These are phyloP conservation scores for Cephus pulcher DNA, from an alignment of 2,888 invertebrate species.

Conservation along the genomic window DNA sequence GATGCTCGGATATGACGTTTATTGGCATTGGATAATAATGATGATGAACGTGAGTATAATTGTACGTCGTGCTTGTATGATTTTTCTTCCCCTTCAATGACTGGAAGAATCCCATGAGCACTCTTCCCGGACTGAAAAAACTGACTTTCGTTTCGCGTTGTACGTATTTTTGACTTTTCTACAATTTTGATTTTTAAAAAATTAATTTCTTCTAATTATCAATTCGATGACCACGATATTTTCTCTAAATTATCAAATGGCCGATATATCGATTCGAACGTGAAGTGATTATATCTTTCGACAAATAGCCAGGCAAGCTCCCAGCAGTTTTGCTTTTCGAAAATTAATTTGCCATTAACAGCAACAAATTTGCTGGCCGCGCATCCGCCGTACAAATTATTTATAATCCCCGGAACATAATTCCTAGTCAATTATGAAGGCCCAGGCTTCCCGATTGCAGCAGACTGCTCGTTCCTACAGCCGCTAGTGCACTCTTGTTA, in stretches of 20 bases:
- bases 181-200: background rate
- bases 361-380: constrained; percentile 38
- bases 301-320: constrained; percentile 40
- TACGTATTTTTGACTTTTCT: background rate
- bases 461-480: background rate
- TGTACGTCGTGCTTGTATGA: constrained; percentile 26
- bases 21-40: constrained; percentile 50
- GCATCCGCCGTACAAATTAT: constrained; percentile 2
- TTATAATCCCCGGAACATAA: background rate
- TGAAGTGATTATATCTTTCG: constrained; percentile 33
- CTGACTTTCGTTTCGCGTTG: too few species aligned
- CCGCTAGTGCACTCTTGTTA: too few species aligned
- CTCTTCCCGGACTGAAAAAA: constrained; percentile 41
- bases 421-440: constrained; percentile 8
- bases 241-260: too few species aligned
- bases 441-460: background rate
- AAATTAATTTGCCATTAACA: constrained; percentile 48
- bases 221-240: too few species aligned
- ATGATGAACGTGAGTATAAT: constrained; percentile 50
- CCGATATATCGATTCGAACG: too few species aligned
- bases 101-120: constrained; percentile 37
- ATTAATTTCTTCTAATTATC: background rate
- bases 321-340: constrained; percentile 31
- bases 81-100: constrained; percentile 40
- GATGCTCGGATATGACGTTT: constrained; percentile 27